A percentile compares a stretch with the other conserved stretches of the same genome.
Evolutionary conservation across 1,140 invertebrate species (phyloP).

Genomic region (Tetramorium parvispinum): DNA sequence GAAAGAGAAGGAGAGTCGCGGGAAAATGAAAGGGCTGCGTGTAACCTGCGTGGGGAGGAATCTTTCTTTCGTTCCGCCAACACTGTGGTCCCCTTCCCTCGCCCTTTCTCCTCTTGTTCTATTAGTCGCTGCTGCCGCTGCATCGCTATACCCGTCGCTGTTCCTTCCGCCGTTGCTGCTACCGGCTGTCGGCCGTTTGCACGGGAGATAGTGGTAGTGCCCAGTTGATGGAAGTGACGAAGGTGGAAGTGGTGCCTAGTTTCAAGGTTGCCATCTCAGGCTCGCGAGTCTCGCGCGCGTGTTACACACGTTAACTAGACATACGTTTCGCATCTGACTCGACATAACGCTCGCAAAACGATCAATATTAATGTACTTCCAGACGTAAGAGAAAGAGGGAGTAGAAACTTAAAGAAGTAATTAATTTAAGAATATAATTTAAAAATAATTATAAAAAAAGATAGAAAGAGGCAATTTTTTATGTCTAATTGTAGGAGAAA

Average conservation of each 20-base stretch:
- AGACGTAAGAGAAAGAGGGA: no score
- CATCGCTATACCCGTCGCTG: slow-evolving; percentile 7
- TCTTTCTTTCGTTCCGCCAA: slow-evolving; percentile 67
- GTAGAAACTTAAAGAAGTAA: neutral
- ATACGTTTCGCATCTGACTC: neutral
- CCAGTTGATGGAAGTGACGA: slow-evolving; percentile 68
- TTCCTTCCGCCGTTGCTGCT: slow-evolving; percentile 34
- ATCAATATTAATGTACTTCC: neutral
- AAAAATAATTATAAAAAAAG: neutral
- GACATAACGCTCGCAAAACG: neutral
- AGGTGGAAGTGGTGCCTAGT: slow-evolving; percentile 69
- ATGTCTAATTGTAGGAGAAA: neutral
- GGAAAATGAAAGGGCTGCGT: slow-evolving; percentile 64
- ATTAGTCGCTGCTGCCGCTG: slow-evolving; percentile 48
- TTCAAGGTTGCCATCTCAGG: slow-evolving; percentile 74
- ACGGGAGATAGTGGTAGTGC: neutral
- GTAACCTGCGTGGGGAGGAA: slow-evolving; percentile 41
- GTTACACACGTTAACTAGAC: slow-evolving; percentile 24
- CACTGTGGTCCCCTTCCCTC: neutral
- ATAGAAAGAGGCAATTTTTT: neutral
- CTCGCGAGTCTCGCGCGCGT: slow-evolving; percentile 37
- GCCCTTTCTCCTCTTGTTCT: slow-evolving; percentile 61
- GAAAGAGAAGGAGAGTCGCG: slow-evolving; percentile 55
- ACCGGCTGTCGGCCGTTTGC: slow-evolving; percentile 52
- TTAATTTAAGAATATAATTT: neutral